Conservation (phyloP, 64 coral and sea anemone genomes). For the Platygyra sinensis region DNA sequence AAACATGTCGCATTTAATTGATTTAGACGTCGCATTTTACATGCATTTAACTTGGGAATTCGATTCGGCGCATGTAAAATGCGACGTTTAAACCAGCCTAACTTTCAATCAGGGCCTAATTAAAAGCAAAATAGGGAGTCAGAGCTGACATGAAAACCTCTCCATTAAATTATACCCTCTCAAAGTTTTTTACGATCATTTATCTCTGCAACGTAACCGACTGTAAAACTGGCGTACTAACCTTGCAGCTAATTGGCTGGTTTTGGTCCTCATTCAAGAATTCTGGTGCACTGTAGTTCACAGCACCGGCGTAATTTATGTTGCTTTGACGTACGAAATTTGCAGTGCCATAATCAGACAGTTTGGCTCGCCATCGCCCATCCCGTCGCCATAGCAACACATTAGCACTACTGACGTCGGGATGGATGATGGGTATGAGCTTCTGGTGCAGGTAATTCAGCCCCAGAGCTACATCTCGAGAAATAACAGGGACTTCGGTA, state of each 20-base stretch:
- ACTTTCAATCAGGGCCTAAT: too few relatives aligned
- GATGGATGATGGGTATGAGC: slow-evolving; percentile 55
- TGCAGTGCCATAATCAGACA: slow-evolving; percentile 72
- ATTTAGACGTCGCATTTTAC: too few relatives aligned
- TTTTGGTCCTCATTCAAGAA: background rate
- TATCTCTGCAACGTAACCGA: too few relatives aligned
- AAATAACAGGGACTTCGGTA: background rate
- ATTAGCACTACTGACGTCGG: slow-evolving; percentile 65
- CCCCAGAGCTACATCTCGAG: slow-evolving; percentile 28
- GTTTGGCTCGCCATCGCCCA: slow-evolving; percentile 42
- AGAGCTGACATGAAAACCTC: too few relatives aligned
- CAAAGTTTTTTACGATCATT: too few relatives aligned
- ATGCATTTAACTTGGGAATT: too few relatives aligned
- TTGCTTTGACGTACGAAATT: background rate
- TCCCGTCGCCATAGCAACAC: slow-evolving; percentile 56
- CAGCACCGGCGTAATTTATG: background rate
- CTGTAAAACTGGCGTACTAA: background rate
- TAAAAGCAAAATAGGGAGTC: too few relatives aligned
- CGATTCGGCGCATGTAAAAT: too few relatives aligned
- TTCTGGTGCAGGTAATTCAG: slow-evolving; percentile 60
- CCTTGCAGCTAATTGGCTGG: background rate
- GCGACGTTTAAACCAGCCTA: too few relatives aligned
- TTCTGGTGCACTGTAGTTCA: background rate
- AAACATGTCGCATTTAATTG: too few relatives aligned
- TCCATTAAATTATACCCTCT: too few relatives aligned